phyloP scores from a whole-genome alignment of 2,888 invertebrate genomes.

The Molorchus minor region DNA sequence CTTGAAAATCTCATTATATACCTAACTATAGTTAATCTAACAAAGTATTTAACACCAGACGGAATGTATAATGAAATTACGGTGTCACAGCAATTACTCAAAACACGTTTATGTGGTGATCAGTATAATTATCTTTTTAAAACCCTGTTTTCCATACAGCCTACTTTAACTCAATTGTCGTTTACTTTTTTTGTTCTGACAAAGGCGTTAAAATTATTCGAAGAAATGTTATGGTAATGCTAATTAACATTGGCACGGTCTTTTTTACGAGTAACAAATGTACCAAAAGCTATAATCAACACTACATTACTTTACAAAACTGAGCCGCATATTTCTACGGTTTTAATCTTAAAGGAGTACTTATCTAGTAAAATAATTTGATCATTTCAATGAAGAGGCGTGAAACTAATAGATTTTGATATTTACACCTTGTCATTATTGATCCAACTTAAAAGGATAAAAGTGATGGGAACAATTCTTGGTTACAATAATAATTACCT shows the following conservation, averaged over 20 bases:
- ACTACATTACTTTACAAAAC: neutral
- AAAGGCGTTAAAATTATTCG: neutral
- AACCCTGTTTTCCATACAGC: neutral
- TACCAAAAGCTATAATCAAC: neutral
- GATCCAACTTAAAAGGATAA: no score
- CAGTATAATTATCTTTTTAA: neutral
- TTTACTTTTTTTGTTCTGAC: neutral
- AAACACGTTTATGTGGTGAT: neutral
- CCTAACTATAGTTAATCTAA: neutral
- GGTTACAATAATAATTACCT: no score
- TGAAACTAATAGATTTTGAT: no score
- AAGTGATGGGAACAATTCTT: no score
- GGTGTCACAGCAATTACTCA: neutral
- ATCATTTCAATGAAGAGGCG: no score
- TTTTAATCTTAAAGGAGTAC: no score
- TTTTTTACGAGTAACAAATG: neutral
- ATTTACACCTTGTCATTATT: no score
- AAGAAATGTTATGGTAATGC: neutral
- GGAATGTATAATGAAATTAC: conserved; percentile 1
- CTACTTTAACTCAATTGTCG: neutral
- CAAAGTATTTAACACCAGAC: neutral
- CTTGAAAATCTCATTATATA: conserved; percentile 1
- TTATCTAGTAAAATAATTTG: no score
- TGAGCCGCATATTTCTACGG: no score
- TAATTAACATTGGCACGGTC: neutral